Conservation (phyloP, 1,140 invertebrate species). For the Brachionus asplanchnoidis region DNA sequence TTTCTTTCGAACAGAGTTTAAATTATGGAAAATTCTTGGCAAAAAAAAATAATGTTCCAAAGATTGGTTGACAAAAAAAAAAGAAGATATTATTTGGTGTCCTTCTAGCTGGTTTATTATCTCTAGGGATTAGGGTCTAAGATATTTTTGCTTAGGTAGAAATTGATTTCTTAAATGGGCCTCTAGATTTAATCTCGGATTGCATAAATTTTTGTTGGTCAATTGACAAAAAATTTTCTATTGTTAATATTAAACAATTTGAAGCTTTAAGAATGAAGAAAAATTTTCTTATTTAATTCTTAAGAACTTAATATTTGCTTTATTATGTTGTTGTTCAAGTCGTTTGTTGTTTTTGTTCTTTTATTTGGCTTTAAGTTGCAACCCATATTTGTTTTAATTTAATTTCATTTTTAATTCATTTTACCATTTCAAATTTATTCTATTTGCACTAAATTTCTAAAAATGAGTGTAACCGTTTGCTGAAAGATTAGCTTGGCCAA, state of each 20-base stretch:
- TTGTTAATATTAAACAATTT: not conserved
- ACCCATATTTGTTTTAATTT: conserved; percentile 32
- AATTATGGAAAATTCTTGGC: not conserved
- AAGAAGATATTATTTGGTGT: not conserved
- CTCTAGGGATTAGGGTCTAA: not conserved
- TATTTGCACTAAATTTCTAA: not conserved
- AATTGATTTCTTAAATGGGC: not conserved
- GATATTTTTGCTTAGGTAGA: not conserved
- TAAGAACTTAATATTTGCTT: conserved; percentile 32
- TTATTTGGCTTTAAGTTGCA: conserved; percentile 11
- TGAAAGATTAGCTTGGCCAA: not conserved
- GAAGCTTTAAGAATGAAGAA: not conserved
- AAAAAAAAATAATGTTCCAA: not conserved
- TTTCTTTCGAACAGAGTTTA: not conserved
- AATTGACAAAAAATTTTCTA: not conserved
- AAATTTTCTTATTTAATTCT: not conserved
- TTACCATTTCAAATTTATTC: not conserved
- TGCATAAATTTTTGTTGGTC: not conserved
- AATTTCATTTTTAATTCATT: conserved; percentile 22
- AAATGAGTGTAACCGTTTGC: not conserved
- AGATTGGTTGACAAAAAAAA: not conserved
- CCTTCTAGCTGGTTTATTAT: not conserved
- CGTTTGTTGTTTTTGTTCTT: not conserved
- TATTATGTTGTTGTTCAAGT: not conserved
- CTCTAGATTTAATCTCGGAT: not conserved